phyloP scores from a whole-genome alignment of 2,888 invertebrate genomes.

The Antheraea yamamai region DNA sequence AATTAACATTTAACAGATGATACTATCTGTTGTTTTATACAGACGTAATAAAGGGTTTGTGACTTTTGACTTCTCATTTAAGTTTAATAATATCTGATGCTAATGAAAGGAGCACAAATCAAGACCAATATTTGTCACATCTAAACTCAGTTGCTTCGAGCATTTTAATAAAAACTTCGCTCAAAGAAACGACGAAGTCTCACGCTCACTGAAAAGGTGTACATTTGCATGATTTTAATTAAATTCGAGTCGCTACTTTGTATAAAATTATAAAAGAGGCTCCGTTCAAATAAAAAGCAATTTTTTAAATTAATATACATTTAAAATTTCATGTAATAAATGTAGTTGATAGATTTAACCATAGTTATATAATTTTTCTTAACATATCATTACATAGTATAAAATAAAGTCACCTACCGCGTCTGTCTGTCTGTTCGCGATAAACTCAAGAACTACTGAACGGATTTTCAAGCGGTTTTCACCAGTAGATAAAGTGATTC shows the following conservation, averaged over 20 bases:
- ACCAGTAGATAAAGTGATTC: too few species aligned
- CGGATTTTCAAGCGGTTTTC: too few species aligned
- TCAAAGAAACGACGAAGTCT: conserved; percentile 39
- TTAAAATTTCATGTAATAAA: neutral
- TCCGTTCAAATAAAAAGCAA: conserved; percentile 9
- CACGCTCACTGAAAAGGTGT: conserved; percentile 44
- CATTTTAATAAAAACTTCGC: conserved; percentile 52
- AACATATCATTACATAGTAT: too few species aligned
- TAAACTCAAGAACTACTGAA: too few species aligned
- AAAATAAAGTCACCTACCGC: too few species aligned
- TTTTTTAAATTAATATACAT: neutral
- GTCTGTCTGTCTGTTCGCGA: too few species aligned
- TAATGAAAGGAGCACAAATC: conserved; percentile 27
- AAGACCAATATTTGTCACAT: conserved; percentile 47
- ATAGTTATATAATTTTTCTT: too few species aligned
- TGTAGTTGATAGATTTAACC: neutral
- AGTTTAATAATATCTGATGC: neutral
- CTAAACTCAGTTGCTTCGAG: conserved; percentile 42
- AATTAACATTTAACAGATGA: too few species aligned
- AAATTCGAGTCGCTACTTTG: conserved; percentile 41
- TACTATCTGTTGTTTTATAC: neutral
- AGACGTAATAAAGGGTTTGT: neutral
- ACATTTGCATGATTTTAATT: conserved; percentile 66
- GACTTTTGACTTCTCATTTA: neutral
- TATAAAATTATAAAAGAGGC: conserved; percentile 32